Evolutionary conservation across 2,113 vertebrate species (phyloP).

Genomic region (Struthio camelus): DNA sequence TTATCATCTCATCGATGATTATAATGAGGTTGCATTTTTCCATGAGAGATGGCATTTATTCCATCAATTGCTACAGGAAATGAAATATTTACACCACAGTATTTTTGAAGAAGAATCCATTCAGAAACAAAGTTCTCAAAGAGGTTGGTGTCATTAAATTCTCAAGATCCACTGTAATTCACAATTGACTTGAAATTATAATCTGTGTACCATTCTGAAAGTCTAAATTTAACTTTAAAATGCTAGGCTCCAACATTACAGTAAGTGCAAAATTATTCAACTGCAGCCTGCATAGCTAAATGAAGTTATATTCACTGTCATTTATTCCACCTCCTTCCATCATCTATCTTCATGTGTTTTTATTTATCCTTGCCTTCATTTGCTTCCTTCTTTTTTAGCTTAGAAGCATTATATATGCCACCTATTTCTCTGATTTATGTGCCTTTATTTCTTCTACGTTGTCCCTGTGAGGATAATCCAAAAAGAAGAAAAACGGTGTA

Average conservation of each 20-base stretch:
- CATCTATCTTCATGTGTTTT: not conserved
- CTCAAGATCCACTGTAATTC: not conserved
- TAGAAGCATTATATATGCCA: not conserved
- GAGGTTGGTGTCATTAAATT: not conserved
- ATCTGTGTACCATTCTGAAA: not conserved
- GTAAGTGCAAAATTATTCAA: not conserved
- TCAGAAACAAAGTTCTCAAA: not conserved
- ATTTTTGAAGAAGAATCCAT: not conserved
- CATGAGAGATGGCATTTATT: not conserved
- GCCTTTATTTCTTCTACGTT: not conserved
- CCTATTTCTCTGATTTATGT: not conserved
- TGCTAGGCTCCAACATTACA: not conserved
- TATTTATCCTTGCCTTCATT: not conserved
- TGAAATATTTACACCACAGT: not conserved
- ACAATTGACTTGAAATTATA: not conserved
- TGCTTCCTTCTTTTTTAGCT: not conserved
- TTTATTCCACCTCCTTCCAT: not conserved
- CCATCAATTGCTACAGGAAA: not conserved
- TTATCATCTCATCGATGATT: not conserved
- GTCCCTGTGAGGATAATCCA: not conserved
- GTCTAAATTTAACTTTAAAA: not conserved
- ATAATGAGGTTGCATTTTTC: not conserved
- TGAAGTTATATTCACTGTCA: not conserved
- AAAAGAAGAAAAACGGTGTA: not conserved
- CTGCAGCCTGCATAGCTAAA: not conserved